Base-by-base conservation (phyloP, 2,888 invertebrate species). In the Osedax fenrisi region DNA sequence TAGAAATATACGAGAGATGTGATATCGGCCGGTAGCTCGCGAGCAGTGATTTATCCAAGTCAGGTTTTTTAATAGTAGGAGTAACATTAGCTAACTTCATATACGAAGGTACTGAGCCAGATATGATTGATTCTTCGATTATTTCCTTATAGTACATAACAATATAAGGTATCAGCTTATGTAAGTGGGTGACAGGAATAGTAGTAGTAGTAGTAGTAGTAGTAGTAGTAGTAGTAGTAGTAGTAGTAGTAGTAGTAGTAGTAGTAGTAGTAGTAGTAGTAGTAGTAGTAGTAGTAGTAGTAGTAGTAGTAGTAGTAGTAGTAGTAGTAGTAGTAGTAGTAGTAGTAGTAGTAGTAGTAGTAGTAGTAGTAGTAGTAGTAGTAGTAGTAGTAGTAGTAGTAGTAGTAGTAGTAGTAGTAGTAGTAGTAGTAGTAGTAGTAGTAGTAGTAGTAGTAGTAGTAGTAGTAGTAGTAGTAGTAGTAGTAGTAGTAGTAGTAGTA, bases 181-280 rank as follows among this genome's bases (percentile, higher is more conserved):
- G n/a, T n/a, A n/a, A n/a, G n/a, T n/a, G n/a, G n/a, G 3, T 61
- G 61, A 22, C 22, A 61, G 61, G n/a, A 3, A 22, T 61, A 61
- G 61, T 61, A 22, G 61, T 61, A 61, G 61, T 61, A 22, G 61
- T 61, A 61, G 61, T 61, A 22, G 61, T 61, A 61, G 61, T 61
- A 3, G 61, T 61, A 61, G 61, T 61, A 3, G 61, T 61, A 3
- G 61, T 61, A 3, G 61, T 61, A 3, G 61, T 61, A 3, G 61
- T 61, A 61, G 61, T 61, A 22, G 61, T 61, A 61, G 61, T 61
- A 22, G 61, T 61, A 61, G 61, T 61, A 3, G 61, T 61, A 3
- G 2, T 61, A 3, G 3, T 61, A 3, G 61, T 61, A 3, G 61
- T 61, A 2, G 3, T 61, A 3, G 61, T 61, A 3, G 61, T 61